These are phyloP conservation scores for Ceratotherium simum DNA, from an alignment of 2,113 vertebrate species.

Conservation along the genomic window DNA sequence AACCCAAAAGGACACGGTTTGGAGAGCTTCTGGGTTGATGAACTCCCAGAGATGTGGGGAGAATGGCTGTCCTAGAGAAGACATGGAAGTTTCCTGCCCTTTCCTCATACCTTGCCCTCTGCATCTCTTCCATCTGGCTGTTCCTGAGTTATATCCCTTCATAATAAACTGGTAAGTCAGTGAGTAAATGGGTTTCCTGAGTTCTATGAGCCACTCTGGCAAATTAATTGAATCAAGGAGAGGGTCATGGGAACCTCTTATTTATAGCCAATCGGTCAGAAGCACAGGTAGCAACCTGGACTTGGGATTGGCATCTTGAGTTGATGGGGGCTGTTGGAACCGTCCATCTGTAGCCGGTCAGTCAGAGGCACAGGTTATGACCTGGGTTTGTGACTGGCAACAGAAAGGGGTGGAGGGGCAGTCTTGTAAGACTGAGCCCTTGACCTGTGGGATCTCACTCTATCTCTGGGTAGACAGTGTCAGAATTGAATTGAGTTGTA, in stretches of 20 bases:
- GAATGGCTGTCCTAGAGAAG: background rate
- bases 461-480: background rate
- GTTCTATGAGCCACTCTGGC: background rate
- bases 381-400: background rate
- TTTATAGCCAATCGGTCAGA: background rate
- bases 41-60: background rate
- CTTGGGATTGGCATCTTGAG: background rate
- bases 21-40: background rate
- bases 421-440: background rate
- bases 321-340: background rate
- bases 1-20: background rate
- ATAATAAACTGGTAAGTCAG: background rate
- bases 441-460: background rate
- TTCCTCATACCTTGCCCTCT: background rate
- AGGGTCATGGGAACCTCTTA: background rate
- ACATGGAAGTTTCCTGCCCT: background rate
- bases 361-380: background rate
- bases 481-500: background rate
- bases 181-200: background rate
- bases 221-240: background rate
- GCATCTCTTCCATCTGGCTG: background rate
- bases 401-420: background rate
- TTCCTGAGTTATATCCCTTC: background rate
- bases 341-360: rapidly evolving
- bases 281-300: background rate